phyloP scores from a whole-genome alignment of 2,888 invertebrate genomes.

The Megalurothrips usitatus region DNA sequence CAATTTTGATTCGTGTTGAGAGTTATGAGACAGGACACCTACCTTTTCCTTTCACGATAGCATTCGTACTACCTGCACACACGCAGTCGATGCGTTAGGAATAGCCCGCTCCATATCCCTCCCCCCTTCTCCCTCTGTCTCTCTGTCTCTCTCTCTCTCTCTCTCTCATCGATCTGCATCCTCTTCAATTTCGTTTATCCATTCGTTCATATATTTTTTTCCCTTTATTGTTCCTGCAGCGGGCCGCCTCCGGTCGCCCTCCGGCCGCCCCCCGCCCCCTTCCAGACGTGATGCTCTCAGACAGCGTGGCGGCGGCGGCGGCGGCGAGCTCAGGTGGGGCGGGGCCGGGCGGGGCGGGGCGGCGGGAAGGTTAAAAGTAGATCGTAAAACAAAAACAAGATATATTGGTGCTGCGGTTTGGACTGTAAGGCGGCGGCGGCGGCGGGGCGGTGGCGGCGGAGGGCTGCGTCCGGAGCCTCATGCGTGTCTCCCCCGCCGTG shows the following conservation, averaged over 20 bases:
- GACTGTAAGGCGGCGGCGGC: neutral
- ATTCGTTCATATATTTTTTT: neutral
- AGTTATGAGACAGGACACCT: too few relatives aligned
- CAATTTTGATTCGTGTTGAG: too few relatives aligned
- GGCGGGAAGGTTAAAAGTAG: slow-evolving; percentile 14
- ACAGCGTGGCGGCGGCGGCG: slow-evolving; percentile 19
- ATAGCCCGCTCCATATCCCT: too few relatives aligned
- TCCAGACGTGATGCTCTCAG: neutral
- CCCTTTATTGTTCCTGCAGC: neutral
- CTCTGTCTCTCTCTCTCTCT: too few relatives aligned
- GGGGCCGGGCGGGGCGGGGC: neutral
- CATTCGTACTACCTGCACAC: too few relatives aligned
- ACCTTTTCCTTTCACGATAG: too few relatives aligned
- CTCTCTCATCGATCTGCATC: neutral
- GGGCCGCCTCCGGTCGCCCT: neutral
- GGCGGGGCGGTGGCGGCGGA: neutral
- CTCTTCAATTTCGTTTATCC: slow-evolving; percentile 21
- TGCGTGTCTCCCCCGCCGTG: neutral
- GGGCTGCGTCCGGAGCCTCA: neutral
- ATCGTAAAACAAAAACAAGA: slow-evolving; percentile 24
- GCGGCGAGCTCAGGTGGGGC: neutral
- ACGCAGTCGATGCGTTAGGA: too few relatives aligned
- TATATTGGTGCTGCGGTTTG: slow-evolving; percentile 24
- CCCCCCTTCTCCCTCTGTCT: too few relatives aligned
- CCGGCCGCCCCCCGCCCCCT: neutral